These are phyloP conservation scores for Perodicticus potto DNA, from an alignment of 2,797 vertebrate genomes.

Conservation along the genomic window DNA sequence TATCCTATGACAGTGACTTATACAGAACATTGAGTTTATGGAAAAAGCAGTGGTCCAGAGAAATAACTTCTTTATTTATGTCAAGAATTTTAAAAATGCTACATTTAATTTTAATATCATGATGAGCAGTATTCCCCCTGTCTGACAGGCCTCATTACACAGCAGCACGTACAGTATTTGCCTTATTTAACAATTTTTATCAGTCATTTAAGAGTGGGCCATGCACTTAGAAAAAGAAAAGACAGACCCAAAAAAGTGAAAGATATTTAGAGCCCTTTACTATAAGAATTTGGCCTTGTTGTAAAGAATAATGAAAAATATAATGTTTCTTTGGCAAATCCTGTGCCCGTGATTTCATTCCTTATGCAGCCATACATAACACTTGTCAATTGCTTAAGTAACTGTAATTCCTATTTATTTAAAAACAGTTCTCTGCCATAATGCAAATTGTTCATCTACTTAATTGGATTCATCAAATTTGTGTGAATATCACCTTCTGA, in stretches of 20 bases:
- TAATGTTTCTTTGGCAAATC: neutral
- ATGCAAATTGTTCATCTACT: neutral
- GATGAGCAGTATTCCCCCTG: slow-evolving; percentile 85
- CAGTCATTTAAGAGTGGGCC: slow-evolving; percentile 87
- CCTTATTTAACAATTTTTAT: slow-evolving; percentile 90
- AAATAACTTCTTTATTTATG: slow-evolving; percentile 90
- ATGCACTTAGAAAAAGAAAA: slow-evolving; percentile 73
- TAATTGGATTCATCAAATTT: neutral
- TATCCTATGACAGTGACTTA: slow-evolving; percentile 86
- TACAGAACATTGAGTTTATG: slow-evolving; percentile 88
- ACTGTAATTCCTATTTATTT: neutral
- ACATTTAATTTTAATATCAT: slow-evolving; percentile 90
- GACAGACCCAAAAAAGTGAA: slow-evolving; percentile 34
- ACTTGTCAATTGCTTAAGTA: neutral
- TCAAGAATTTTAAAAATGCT: slow-evolving; percentile 88
- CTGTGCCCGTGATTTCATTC: neutral
- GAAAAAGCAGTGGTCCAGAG: slow-evolving; percentile 88
- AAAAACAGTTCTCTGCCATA: neutral
- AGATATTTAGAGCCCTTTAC: slow-evolving; percentile 72
- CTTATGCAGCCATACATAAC: neutral
- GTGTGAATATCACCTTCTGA: neutral
- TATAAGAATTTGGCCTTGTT: slow-evolving; percentile 68
- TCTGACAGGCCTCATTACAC: slow-evolving; percentile 88
- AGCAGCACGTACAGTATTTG: slow-evolving; percentile 86
- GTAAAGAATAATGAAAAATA: slow-evolving; percentile 31